Percentiles rank a stretch among this genome's conserved stretches.
These are phyloP conservation scores for Gila orcuttii DNA, from an alignment of 2,113 vertebrate species.

Conservation along the genomic window DNA sequence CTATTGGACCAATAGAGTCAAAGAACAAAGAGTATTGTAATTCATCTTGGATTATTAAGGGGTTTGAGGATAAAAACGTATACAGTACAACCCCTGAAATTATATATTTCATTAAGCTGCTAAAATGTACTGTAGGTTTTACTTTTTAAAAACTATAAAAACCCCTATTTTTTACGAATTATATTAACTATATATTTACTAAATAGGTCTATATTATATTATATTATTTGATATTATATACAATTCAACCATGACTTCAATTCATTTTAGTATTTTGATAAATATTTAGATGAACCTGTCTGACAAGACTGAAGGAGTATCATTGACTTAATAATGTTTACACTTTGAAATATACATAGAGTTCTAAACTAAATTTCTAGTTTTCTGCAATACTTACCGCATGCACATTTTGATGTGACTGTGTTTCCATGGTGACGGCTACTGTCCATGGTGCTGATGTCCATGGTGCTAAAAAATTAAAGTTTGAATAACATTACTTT, in stretches of 20 bases:
- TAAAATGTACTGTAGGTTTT: neutral
- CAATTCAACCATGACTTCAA: neutral
- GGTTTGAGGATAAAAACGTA: neutral
- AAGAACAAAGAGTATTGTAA: neutral
- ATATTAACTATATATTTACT: too few relatives aligned
- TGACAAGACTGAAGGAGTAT: neutral
- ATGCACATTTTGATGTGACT: neutral
- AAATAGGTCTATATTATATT: neutral
- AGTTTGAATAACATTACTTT: neutral
- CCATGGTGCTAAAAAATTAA: neutral
- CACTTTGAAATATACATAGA: neutral
- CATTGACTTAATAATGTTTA: neutral
- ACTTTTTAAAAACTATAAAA: neutral
- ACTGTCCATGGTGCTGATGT: conserved; percentile 64
- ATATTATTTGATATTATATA: neutral
- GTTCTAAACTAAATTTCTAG: neutral
- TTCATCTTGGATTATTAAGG: neutral
- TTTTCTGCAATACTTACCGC: neutral
- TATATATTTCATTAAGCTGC: neutral
- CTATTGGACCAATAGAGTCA: neutral
- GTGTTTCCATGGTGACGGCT: conserved; percentile 15
- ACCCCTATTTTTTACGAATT: too few relatives aligned
- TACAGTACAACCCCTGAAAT: neutral
- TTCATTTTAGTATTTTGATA: neutral
- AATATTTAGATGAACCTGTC: neutral